Evolutionary conservation across 2,888 invertebrate genomes (phyloP), one percentile per base, ranked within the genome.

Genomic region (Drosophila antonietae): DNA sequence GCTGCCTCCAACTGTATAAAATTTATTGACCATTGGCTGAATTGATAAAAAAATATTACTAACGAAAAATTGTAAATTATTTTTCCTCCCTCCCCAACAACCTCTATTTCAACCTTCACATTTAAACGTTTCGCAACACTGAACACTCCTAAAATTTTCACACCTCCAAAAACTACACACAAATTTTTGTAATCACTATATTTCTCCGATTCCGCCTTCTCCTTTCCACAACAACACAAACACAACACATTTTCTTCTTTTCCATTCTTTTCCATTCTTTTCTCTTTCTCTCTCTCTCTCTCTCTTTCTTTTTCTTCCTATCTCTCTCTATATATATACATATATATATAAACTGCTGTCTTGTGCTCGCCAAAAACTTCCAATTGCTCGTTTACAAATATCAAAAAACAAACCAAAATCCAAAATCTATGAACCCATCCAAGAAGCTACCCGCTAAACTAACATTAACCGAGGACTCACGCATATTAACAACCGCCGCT

Each of bases 391-490:
- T 41, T 60, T 15, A 78, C 57, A 68, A 71, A 56, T 14, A 74
- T 20, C 58, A 77, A 66, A 66, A 49, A 43, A 18, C 23, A 51
- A 65, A 46, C n/a, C 28, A 28, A 28, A 28, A 28, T 28, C 14
- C 10, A 47, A 51, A 51, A 53, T 31, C 28, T 39, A 46, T 46
- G 58, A 73, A 75, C 82, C 83, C 75, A 90, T 87, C 81, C 81
- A 92, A 92, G 91, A 92, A 93, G 93, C 86, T 93, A 81, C 93
- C 93, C 80, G 93, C 93, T 79, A 93, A 93, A 89, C 88, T 93
- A 83, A 93, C 93, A 80, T 86, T 93, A 80, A 93, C 93, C 74
- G 93, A 93, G 91, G 93, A 93, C 87, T 89, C 93, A 79, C 92
- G 93, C 83, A 89, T 91, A 77, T 79, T 91, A 81, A 92, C 91